Evolutionary conservation across 2,113 vertebrate genomes (phyloP).

Genomic region (Xiphophorus hellerii): DNA sequence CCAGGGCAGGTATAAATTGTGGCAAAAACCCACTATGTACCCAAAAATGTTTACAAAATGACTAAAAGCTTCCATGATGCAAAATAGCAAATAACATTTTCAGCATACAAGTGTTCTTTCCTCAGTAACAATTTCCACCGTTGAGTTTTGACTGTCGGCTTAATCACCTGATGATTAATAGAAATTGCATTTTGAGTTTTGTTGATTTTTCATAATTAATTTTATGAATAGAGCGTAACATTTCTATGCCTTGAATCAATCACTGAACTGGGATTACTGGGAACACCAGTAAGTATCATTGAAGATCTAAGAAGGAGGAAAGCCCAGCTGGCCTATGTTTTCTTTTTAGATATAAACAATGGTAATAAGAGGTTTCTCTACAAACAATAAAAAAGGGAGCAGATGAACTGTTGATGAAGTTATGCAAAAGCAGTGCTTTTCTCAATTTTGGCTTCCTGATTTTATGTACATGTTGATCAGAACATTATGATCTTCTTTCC

Average conservation of each 20-base stretch:
- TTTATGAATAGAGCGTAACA: not conserved
- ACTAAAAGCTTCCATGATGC: not conserved
- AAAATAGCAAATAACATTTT: not conserved
- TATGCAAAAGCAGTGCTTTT: conserved; percentile 57
- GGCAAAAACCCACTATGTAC: not conserved
- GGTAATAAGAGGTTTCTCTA: not conserved
- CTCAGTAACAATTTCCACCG: not conserved
- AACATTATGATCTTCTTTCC: not conserved
- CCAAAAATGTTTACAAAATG: not conserved
- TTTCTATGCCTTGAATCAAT: not conserved
- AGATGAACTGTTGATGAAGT: conserved; percentile 6
- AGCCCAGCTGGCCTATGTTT: not conserved
- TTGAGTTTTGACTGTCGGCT: not conserved
- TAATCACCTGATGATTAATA: not conserved
- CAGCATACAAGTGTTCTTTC: not conserved
- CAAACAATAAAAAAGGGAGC: not conserved
- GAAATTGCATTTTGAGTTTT: not conserved
- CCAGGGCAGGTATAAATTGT: not conserved
- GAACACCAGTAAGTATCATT: conserved; percentile 10
- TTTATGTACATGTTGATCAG: not conserved
- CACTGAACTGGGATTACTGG: not conserved
- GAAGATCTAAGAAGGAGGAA: not conserved
- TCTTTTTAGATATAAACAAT: not conserved
- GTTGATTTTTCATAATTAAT: not conserved
- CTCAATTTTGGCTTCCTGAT: not conserved